phyloP scores from a whole-genome alignment of 2,888 invertebrate species.

The Ommatoiulus sabulosus region DNA sequence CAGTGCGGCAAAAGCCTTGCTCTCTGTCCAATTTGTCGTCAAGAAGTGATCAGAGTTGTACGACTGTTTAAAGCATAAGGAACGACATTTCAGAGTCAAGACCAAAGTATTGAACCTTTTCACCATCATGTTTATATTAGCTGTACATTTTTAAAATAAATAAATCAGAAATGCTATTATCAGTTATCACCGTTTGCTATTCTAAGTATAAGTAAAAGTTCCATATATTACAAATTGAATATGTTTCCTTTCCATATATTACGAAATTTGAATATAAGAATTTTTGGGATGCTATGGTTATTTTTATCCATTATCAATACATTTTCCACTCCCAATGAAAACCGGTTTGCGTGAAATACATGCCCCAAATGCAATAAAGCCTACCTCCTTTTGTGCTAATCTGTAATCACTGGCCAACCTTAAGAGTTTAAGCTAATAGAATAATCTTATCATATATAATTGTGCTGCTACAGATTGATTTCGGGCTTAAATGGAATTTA shows the following conservation, averaged over 20 bases:
- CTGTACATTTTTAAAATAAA: too few species aligned
- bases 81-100: not conserved
- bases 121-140: too few species aligned
- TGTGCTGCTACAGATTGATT: not conserved
- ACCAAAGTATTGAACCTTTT: too few species aligned
- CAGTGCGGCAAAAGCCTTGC: not conserved
- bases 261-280: too few species aligned
- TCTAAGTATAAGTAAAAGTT: too few species aligned
- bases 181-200: too few species aligned
- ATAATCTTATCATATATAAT: not conserved
- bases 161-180: too few species aligned
- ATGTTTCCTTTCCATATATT: too few species aligned
- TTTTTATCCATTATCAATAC: not conserved
- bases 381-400: not conserved
- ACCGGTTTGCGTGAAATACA: not conserved
- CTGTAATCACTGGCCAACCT: not conserved
- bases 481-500: not conserved
- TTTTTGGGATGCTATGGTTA: too few species aligned
- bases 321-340: not conserved
- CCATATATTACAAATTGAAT: too few species aligned
- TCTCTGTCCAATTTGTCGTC: constrained; percentile 5
- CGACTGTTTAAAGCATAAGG: not conserved
- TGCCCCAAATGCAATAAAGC: not conserved
- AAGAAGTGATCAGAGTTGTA: not conserved
- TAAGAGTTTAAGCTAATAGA: not conserved